Conservation (phyloP, 2,888 invertebrate species). For the Zaprionus obscuricornis region DNA sequence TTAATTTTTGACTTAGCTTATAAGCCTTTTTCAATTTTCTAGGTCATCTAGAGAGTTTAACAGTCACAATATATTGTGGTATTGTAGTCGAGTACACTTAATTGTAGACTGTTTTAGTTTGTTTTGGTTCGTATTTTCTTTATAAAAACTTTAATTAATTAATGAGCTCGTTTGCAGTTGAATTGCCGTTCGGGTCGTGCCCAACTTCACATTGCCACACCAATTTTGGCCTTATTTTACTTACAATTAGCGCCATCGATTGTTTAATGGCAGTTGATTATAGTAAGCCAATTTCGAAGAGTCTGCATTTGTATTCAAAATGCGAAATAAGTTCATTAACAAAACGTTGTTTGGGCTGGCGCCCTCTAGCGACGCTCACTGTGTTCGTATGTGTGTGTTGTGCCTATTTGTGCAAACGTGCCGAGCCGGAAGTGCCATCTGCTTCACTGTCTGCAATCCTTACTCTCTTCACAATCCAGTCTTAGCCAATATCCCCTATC, state of each 20-base stretch:
- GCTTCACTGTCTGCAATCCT: constrained; percentile 2
- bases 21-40: no score
- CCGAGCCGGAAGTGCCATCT: constrained; percentile 39
- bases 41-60: no score
- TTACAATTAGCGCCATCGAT: constrained; percentile 65
- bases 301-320: constrained; percentile 68
- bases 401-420: constrained; percentile 14
- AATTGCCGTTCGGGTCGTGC: constrained; percentile 22
- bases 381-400: background rate
- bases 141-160: constrained; percentile 63
- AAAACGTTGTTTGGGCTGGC: constrained; percentile 38
- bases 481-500: no score
- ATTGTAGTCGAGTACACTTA: no score
- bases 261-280: constrained; percentile 70
- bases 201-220: constrained; percentile 16
- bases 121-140: constrained; percentile 19
- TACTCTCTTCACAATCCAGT: no score
- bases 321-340: constrained; percentile 74
- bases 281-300: constrained; percentile 70
- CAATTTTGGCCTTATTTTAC: constrained; percentile 34
- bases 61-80: no score
- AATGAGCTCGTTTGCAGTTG: constrained; percentile 56
- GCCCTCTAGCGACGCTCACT: constrained; percentile 16
- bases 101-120: no score
- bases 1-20: no score